Base-by-base conservation (phyloP, 2,113 vertebrate genomes). In the Tenrec ecaudatus region DNA sequence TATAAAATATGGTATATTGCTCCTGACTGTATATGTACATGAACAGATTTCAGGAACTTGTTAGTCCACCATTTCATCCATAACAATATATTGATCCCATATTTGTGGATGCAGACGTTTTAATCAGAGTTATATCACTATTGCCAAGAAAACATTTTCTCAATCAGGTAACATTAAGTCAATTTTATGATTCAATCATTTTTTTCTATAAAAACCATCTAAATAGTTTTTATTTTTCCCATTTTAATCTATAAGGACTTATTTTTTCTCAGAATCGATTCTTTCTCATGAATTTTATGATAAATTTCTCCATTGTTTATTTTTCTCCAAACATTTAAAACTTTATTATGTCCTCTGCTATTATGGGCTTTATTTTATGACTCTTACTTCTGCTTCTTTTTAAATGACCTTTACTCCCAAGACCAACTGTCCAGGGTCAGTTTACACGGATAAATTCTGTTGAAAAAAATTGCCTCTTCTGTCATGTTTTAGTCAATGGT, bases 221-320 rank as follows among this genome's bases (percentile, higher is more conserved):
- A 66, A 94, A 90, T 80, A 88, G 80, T 88, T 94, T 88, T 40
- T 23, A 75, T 79, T 91, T 93, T 81, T 90, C 82, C 57, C 29
- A 82, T 92, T 95, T 92, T 90, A 40, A 96, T 89, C 93, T 94
- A 90, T 93, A 77, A 68, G 88, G 95, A 94, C 86, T 89, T 86
- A 82, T 92, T 95, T 88, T 47, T 95, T 91, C 75, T 86, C 36
- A 96, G 90, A 87, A 85, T 91, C 91, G 84, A 79, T 87, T 96
- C 71, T 86, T 64, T 96, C 66, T 86, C 66, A 87, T 92, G 22
- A 91, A 94, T 96, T 92, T 92, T 95, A 92, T 85, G 75, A 91
- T 91, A 38, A 80, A 92, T 89, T 96, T 94, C 93, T 94, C 94
- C 95, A 84, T 60, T 22, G 36, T 66, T 77, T 43, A 88, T 82